Conservation (phyloP, 2,888 invertebrate genomes). For the Sympetrum striolatum region DNA sequence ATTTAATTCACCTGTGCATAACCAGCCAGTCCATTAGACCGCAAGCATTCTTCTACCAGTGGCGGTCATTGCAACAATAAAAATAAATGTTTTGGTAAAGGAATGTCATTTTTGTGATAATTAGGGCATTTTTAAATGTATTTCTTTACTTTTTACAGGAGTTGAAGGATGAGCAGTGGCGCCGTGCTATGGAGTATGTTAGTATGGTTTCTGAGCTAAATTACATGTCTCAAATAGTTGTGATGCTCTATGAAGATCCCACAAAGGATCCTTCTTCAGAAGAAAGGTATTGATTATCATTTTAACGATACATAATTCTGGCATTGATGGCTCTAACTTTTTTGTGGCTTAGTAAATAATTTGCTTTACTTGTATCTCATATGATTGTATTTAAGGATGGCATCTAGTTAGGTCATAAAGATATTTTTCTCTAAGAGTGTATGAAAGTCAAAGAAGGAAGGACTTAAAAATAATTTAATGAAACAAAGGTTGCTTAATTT, state of each 20-base stretch:
- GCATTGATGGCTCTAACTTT: no score
- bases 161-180: conserved; percentile 95
- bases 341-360: not conserved
- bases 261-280: conserved; percentile 92
- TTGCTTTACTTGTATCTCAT: conserved; percentile 6
- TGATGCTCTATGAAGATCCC: conserved; percentile 98
- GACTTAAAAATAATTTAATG: no score
- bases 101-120: no score
- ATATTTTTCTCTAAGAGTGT: not conserved
- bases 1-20: no score
- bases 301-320: not conserved
- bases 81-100: no score
- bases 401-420: not conserved
- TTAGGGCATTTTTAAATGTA: not conserved
- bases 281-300: conserved; percentile 61
- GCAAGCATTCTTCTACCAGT: no score
- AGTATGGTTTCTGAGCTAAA: conserved; percentile 97
- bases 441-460: no score
- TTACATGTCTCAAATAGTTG: conserved; percentile 99
- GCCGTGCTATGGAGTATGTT: conserved; percentile 97
- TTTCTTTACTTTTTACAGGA: conserved; percentile 60
- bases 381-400: not conserved
- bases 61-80: no score
- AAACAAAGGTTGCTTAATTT: no score
- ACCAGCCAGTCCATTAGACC: no score